Evolutionary conservation across 2,797 vertebrate genomes (phyloP), one percentile per base, ranked within the genome.

Genomic region (Chiroxiphia lanceolata): DNA sequence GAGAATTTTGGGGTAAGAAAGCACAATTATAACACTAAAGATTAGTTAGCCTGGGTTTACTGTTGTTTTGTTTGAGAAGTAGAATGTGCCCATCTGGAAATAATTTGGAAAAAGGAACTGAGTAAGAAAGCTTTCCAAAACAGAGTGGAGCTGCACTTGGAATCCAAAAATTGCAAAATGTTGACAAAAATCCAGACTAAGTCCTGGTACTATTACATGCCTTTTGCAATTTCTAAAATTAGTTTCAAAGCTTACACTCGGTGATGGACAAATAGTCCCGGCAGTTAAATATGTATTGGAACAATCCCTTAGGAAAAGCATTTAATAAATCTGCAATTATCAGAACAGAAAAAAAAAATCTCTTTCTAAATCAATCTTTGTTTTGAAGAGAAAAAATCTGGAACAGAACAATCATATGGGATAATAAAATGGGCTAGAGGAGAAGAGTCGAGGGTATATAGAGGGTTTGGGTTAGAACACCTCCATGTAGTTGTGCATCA

Each of bases 151-250:
- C 36, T 75, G 47, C 26, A 26, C 23, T 83, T 75, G 34, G 65
- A 86, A 81, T 83, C 50, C 78, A 92, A 86, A 95, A 69, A 65
- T 18, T 70, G 25, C 25, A 68, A 89, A 81, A 82, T 88, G n/a
- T 34, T 93, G 92, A 95, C 83, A 86, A 93, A 96, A 91, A 90
- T 86, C 69, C 89, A 90, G 69, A 69, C 79, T 90, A 93, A 79
- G 72, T 8, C 6, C 31, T 86, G 68, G 18, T 76, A 54, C n/a
- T 67, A 81, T 87, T 88, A 81, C 54, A 72, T 81, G 72, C 33
- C 40, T 81, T 86, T 80, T 79, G 19, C 34, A 63, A 33, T 86
- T 91, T 68, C 85, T 90, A 92, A 96, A 94, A 91, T 86, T 82
- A 93, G 72, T 64, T 88, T 88, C 78, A 87, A 94, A 72, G 21